phyloP scores from a whole-genome alignment of 2,113 vertebrate genomes.

The Coregonus clupeaformis region DNA sequence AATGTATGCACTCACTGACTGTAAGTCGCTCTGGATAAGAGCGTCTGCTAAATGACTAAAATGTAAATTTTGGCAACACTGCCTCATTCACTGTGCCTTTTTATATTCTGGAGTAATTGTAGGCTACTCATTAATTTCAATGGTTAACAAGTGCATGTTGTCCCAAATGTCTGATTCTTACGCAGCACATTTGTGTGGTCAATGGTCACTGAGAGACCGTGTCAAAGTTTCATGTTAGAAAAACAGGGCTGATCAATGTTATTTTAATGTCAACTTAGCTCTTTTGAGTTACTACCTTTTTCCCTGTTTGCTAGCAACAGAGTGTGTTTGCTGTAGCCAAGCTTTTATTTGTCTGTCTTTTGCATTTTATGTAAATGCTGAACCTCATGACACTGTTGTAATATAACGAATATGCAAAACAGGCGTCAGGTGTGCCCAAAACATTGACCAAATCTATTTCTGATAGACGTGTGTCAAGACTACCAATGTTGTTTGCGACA shows the following conservation, averaged over 20 bases:
- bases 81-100: too few relatives aligned
- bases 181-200: neutral
- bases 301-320: neutral
- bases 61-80: too few relatives aligned
- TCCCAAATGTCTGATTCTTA: too few relatives aligned
- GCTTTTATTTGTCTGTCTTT: conserved; percentile 12
- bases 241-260: conserved; percentile 8
- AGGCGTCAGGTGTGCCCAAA: neutral
- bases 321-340: conserved; percentile 26
- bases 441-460: too few relatives aligned
- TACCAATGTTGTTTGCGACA: too few relatives aligned
- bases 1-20: too few relatives aligned
- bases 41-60: too few relatives aligned
- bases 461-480: too few relatives aligned
- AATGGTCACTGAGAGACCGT: neutral
- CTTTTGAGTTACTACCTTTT: neutral
- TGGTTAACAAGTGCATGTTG: too few relatives aligned
- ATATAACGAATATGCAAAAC: conserved; percentile 21
- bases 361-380: conserved; percentile 42
- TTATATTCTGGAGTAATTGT: too few relatives aligned
- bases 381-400: conserved; percentile 17
- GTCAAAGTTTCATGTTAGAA: conserved; percentile 18
- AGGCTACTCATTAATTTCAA: too few relatives aligned
- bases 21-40: too few relatives aligned
- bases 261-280: conserved; percentile 17